Percentiles rank a stretch among this genome's conserved stretches.
Evolutionary conservation across 2,888 invertebrate species (phyloP).

Genomic region (Agrenia bidenticulata): DNA sequence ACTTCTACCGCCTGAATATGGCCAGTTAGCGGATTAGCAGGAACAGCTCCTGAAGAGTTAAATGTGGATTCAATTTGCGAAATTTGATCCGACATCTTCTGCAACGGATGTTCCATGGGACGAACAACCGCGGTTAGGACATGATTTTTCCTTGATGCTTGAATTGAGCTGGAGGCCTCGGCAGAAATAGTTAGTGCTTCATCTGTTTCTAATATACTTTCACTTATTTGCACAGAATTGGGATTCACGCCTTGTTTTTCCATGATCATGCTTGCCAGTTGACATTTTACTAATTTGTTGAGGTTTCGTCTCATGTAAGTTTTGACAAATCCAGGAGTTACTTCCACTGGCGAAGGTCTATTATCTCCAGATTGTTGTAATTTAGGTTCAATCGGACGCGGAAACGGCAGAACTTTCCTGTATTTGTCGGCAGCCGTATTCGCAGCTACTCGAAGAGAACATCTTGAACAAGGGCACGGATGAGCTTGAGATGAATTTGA

Average conservation of each 20-base stretch:
- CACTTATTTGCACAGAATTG: not conserved
- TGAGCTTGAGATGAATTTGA: constrained; percentile 9
- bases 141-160: constrained; percentile 11
- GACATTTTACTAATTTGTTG: constrained; percentile 7
- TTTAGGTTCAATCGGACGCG: constrained; percentile 23
- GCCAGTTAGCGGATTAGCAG: not conserved
- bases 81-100: constrained; percentile 47
- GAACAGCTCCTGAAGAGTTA: not conserved
- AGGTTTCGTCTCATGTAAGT: not conserved
- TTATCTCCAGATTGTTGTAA: not conserved
- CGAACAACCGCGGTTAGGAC: constrained; percentile 44
- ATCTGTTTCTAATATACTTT: not conserved
- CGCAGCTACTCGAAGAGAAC: not conserved
- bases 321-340: not conserved
- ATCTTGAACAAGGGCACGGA: constrained; percentile 29
- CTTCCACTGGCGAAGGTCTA: not conserved
- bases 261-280: constrained; percentile 5
- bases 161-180: not conserved
- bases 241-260: constrained; percentile 1
- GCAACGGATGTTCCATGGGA: constrained; percentile 51
- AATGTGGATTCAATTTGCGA: constrained; percentile 42
- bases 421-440: constrained; percentile 22
- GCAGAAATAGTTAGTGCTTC: not conserved
- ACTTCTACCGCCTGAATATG: not conserved
- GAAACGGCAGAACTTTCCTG: constrained; percentile 33